Evolutionary conservation across 2,888 invertebrate genomes (phyloP).

Genomic region (Caradrina clavipalpis): DNA sequence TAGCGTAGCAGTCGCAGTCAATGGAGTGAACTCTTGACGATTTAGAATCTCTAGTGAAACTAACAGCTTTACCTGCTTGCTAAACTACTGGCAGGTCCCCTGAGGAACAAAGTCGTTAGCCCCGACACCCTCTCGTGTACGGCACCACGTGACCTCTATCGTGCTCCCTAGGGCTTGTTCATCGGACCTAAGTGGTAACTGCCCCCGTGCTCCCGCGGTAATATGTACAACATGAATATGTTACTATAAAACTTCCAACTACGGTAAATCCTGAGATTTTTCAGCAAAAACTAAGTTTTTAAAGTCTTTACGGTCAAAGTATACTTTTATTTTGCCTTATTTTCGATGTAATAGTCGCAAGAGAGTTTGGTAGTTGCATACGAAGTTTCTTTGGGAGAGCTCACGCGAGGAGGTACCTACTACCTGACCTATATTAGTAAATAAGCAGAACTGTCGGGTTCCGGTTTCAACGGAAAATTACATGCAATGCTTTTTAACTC

Average conservation of each 20-base stretch:
- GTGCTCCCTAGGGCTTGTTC: not conserved
- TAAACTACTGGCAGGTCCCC: not conserved
- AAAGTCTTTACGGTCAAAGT: too few species aligned
- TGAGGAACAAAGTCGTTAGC: slow-evolving; percentile 3
- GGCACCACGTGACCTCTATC: slow-evolving; percentile 9
- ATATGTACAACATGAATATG: not conserved
- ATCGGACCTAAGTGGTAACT: not conserved
- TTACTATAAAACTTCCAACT: not conserved
- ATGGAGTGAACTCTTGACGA: not conserved
- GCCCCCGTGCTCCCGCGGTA: not conserved
- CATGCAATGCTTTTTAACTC: slow-evolving; percentile 28
- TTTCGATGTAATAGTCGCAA: not conserved
- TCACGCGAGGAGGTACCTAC: not conserved
- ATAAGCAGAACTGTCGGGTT: slow-evolving; percentile 7
- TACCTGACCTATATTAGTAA: slow-evolving; percentile 9
- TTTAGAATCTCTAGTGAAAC: not conserved
- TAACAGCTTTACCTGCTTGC: not conserved
- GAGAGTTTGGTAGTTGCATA: not conserved
- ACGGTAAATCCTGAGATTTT: not conserved
- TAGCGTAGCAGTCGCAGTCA: too few species aligned
- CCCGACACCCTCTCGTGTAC: not conserved
- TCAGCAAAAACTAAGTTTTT: not conserved
- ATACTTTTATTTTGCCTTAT: not conserved
- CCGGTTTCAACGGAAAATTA: slow-evolving; percentile 16
- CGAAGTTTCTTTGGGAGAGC: not conserved